Evolutionary conservation across 2,113 vertebrate genomes (phyloP).

Genomic region (Salvelinus sp.): DNA sequence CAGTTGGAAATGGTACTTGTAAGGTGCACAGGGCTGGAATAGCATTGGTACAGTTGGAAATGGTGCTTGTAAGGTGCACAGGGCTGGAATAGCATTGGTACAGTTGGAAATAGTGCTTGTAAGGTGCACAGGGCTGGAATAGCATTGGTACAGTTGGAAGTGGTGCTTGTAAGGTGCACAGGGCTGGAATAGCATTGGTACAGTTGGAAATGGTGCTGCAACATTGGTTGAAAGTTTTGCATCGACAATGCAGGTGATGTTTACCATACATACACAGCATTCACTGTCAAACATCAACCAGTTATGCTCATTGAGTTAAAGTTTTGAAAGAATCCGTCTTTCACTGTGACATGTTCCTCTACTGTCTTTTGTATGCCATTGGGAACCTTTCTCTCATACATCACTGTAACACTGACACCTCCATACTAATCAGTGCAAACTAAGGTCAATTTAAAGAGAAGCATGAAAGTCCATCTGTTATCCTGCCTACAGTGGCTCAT

Average conservation of each 20-base stretch:
- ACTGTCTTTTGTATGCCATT: constrained; percentile 41
- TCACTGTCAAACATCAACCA: not conserved
- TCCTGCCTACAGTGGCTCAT: constrained; percentile 17
- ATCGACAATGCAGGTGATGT: no score
- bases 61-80: not conserved
- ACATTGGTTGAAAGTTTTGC: no score
- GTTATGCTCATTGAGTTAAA: constrained; percentile 20
- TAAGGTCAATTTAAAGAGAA: constrained; percentile 57
- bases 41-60: not conserved
- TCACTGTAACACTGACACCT: constrained; percentile 24
- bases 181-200: no score
- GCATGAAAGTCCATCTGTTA: constrained; percentile 19
- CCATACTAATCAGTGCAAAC: constrained; percentile 59
- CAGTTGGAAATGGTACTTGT: no score
- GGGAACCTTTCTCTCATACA: constrained; percentile 30
- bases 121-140: no score
- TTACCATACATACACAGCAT: not conserved
- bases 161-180: no score
- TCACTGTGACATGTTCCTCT: constrained; percentile 33
- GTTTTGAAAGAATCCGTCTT: constrained; percentile 45
- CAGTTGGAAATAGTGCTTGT: no score
- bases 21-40: no score
- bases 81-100: no score
- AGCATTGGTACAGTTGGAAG: no score
- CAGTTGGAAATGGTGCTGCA: no score